A percentile compares a stretch with the other conserved stretches of the same genome.
These are phyloP conservation scores for Dendrolimus kikuchii DNA, from an alignment of 1,140 invertebrate species.

Conservation along the genomic window DNA sequence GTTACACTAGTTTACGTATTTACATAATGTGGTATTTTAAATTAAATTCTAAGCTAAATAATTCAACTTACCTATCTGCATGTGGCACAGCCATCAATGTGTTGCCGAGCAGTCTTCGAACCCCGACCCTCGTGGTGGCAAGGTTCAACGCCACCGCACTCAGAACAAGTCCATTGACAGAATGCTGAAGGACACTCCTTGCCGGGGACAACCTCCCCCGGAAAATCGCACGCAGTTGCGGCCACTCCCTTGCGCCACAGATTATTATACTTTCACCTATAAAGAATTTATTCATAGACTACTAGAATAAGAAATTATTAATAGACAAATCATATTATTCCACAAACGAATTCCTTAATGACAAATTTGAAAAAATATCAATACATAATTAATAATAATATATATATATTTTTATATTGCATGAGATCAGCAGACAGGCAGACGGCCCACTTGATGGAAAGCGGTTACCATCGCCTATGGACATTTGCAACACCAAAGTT, in stretches of 20 bases:
- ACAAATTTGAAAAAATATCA: no score
- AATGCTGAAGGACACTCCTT: slow-evolving; percentile 14
- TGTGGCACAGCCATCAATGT: slow-evolving; percentile 23
- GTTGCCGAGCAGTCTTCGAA: slow-evolving; percentile 20
- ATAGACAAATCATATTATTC: no score
- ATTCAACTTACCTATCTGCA: slow-evolving; percentile 5
- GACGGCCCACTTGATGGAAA: no score
- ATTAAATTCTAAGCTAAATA: background rate
- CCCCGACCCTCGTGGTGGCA: slow-evolving; percentile 4
- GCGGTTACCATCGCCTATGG: no score
- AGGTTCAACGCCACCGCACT: slow-evolving; percentile 29
- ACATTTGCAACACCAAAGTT: no score
- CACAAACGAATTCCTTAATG: no score
- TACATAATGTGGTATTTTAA: no score
- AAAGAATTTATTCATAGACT: background rate
- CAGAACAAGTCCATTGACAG: slow-evolving; percentile 20
- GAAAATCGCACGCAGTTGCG: slow-evolving; percentile 17
- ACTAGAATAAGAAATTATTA: no score
- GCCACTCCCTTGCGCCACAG: slow-evolving; percentile 27
- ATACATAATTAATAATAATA: no score
- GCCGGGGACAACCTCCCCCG: slow-evolving; percentile 23
- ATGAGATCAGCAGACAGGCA: no score
- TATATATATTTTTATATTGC: no score
- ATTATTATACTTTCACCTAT: slow-evolving; percentile 42
- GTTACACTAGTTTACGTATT: no score